Conservation (phyloP, 2,797 vertebrate genomes). For the Fratercula arctica region DNA sequence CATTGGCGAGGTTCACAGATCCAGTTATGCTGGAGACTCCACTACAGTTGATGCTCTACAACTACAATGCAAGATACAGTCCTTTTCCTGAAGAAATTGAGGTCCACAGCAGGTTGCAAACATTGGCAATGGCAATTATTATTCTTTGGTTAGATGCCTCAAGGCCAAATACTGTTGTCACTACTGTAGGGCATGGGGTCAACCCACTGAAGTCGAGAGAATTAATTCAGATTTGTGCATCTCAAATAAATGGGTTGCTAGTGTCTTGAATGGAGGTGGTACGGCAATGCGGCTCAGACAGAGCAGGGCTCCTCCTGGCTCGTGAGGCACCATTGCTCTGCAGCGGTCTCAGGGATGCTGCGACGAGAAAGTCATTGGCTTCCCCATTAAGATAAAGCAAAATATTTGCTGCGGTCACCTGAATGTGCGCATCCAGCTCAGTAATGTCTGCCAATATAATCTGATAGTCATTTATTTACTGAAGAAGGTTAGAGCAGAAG, state of each 20-base stretch:
- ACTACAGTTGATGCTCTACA: not conserved
- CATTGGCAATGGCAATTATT: not conserved
- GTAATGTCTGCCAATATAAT: not conserved
- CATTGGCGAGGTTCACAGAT: not conserved
- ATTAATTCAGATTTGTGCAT: not conserved
- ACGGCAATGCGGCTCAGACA: rapidly evolving
- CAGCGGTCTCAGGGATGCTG: not conserved
- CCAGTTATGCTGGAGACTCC: not conserved
- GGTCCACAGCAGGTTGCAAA: not conserved
- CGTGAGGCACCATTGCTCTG: not conserved
- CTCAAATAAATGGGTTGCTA: not conserved
- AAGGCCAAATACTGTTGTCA: not conserved
- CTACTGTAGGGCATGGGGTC: not conserved
- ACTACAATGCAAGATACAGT: rapidly evolving
- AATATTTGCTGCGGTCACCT: not conserved
- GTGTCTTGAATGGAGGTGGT: not conserved
- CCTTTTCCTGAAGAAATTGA: not conserved
- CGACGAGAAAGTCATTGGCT: not conserved
- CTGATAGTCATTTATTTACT: not conserved
- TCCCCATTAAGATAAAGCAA: not conserved
- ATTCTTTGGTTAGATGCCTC: not conserved
- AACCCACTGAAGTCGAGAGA: not conserved
- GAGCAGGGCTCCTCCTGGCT: not conserved
- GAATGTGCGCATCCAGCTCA: not conserved
- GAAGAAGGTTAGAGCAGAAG: not conserved